phyloP scores from a whole-genome alignment of 2,888 invertebrate species.

The Drosophila koepferae region DNA sequence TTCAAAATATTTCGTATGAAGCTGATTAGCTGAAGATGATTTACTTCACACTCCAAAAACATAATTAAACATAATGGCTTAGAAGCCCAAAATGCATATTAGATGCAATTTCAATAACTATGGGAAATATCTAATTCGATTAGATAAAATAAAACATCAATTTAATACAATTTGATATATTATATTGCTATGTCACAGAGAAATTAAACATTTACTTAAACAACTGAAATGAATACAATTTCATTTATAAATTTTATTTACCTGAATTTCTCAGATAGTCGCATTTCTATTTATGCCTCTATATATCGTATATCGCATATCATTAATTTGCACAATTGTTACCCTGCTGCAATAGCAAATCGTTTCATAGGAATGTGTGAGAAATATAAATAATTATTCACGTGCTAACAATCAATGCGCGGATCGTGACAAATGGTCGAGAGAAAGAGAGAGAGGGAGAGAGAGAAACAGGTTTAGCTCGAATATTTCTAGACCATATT shows the following conservation, averaged over 20 bases:
- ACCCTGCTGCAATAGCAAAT: neutral
- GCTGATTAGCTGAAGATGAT: too few relatives aligned
- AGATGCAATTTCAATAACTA: too few relatives aligned
- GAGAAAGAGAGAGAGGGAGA: conserved; percentile 26
- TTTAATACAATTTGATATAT: neutral
- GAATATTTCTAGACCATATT: conserved; percentile 2
- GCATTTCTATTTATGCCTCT: neutral
- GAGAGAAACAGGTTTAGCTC: conserved; percentile 37
- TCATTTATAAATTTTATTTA: too few relatives aligned
- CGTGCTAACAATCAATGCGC: conserved; percentile 27
- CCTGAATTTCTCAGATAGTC: too few relatives aligned
- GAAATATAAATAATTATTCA: conserved; percentile 31
- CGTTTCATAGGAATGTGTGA: neutral
- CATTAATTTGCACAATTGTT: neutral
- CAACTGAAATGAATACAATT: neutral
- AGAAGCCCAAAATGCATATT: too few relatives aligned
- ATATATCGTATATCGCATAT: neutral
- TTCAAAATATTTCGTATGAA: too few relatives aligned
- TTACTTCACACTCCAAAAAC: too few relatives aligned
- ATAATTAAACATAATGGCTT: too few relatives aligned
- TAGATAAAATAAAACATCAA: too few relatives aligned
- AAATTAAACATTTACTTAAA: too few relatives aligned
- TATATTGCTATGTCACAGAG: neutral
- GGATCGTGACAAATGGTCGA: conserved; percentile 16
- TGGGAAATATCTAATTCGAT: too few relatives aligned